phyloP scores from a whole-genome alignment of 2,113 vertebrate species.

The Prunella fulvescens region DNA sequence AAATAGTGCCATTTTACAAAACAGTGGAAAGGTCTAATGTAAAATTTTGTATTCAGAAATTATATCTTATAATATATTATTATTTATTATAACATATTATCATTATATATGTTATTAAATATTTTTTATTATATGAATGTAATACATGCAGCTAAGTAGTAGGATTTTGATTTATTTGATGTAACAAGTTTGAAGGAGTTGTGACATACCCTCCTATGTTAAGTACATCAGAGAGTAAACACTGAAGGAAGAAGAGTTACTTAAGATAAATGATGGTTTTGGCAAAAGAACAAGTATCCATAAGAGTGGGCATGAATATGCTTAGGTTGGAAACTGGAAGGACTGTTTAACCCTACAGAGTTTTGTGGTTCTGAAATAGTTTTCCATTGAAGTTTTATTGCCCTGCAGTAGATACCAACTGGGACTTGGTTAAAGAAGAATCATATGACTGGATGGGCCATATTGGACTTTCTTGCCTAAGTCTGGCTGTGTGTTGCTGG shows the following conservation, averaged over 20 bases:
- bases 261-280: background rate
- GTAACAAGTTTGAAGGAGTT: background rate
- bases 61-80: background rate
- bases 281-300: background rate
- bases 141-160: background rate
- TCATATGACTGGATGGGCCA: background rate
- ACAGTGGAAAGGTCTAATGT: background rate
- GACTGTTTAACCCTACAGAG: background rate
- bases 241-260: background rate
- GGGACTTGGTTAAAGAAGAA: background rate
- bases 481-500: background rate
- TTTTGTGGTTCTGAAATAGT: background rate
- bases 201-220: background rate
- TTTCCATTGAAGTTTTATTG: background rate
- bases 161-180: background rate
- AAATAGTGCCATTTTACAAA: background rate
- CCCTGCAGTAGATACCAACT: background rate
- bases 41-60: background rate
- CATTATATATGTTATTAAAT: background rate
- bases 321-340: background rate
- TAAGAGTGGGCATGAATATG: background rate
- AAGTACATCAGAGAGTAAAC: background rate
- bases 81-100: background rate
- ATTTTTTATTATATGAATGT: background rate
- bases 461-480: background rate